Evolutionary conservation across 2,797 vertebrate species (phyloP).

Genomic region (Squalus acanthias): DNA sequence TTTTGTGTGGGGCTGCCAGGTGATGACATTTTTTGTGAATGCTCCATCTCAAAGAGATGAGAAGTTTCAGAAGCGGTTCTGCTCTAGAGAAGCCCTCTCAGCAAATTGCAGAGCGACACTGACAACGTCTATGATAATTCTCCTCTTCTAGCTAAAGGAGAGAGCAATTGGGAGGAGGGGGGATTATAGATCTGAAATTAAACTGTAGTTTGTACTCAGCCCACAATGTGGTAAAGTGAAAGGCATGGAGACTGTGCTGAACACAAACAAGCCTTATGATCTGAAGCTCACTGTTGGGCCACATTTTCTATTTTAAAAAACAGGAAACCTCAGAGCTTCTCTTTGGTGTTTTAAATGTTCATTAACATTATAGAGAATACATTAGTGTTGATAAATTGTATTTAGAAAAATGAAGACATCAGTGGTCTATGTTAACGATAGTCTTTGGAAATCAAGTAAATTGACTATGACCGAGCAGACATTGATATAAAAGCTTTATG

Average conservation of each 20-base stretch:
- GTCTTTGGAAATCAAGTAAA: background rate
- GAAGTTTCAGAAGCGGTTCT: too few species aligned
- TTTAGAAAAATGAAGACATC: background rate
- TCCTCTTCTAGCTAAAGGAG: background rate
- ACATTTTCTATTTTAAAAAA: background rate
- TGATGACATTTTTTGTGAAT: background rate
- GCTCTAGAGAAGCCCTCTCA: background rate
- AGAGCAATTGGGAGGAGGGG: background rate
- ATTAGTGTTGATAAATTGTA: background rate
- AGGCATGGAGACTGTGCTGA: too few species aligned
- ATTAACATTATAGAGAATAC: background rate
- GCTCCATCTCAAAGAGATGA: background rate
- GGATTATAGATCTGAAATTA: background rate
- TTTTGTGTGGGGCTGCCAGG: background rate
- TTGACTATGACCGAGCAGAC: background rate
- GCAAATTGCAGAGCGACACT: background rate
- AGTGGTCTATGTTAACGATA: background rate
- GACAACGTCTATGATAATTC: background rate
- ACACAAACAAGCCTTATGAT: background rate
- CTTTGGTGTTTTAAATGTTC: background rate
- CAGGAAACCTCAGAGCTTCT: background rate
- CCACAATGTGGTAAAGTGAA: background rate
- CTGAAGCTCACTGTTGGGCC: background rate
- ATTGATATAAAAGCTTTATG: background rate
- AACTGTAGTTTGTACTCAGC: background rate